Conservation (phyloP, 2,797 vertebrate species). For the Anguilla megastoma region DNA sequence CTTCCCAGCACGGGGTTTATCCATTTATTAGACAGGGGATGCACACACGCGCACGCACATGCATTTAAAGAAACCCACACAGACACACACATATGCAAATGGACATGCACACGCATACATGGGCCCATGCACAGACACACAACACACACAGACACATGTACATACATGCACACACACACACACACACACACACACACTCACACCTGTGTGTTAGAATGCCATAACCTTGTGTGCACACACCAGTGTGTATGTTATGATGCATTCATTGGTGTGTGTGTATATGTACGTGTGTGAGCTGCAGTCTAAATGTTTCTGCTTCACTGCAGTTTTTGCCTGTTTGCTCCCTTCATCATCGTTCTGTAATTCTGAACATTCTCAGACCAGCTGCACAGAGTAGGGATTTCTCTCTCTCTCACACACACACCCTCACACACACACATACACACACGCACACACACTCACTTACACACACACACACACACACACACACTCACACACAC, state of each 20-base stretch:
- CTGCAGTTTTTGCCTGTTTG: neutral
- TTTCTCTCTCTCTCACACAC: too few relatives aligned
- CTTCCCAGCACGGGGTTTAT: neutral
- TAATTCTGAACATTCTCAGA: neutral
- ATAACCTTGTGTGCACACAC: neutral
- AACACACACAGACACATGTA: too few relatives aligned
- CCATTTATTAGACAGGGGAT: neutral
- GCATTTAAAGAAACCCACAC: neutral
- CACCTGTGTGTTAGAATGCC: neutral
- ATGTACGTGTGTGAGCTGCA: too few relatives aligned
- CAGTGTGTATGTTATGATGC: neutral
- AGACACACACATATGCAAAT: constrained; percentile 31
- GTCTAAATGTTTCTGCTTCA: neutral
- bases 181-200: too few relatives aligned
- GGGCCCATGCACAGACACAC: neutral
- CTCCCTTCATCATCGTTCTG: neutral
- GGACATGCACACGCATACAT: neutral
- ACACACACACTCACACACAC: neutral
- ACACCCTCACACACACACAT: neutral
- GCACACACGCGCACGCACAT: neutral
- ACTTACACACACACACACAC: neutral
- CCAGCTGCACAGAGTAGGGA: neutral
- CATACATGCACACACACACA: too few relatives aligned
- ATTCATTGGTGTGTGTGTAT: too few relatives aligned
- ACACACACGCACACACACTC: neutral